Evolutionary conservation across 2,888 invertebrate genomes (phyloP), one percentile per base, ranked within the genome.

Genomic region (Homarus gammarus): DNA sequence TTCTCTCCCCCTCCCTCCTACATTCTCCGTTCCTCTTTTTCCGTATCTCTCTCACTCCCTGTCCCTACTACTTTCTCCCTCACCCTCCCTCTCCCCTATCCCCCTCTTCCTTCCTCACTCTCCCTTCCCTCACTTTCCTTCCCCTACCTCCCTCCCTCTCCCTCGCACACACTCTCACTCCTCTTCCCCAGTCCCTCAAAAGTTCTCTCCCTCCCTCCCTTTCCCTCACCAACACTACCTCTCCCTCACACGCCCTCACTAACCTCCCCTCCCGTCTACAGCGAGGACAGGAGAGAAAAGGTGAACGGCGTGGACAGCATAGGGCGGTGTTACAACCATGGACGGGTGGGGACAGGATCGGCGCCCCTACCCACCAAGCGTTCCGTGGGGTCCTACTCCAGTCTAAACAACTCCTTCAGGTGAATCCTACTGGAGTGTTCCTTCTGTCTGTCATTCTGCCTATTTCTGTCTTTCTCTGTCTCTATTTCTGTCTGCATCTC

Each of bases 401-500:
- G 90, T 56, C 84, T 89, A 38, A 86, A 90, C 87, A 92, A 90
- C 86, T 90, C 90, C 89, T 92, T 92, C 87, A 83, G 88, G 88
- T 88, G 44, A 68, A 84, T 49, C 38, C 36, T 51, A 5, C 44
- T 6, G 38, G 40, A 15, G 12, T 73, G 15, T 73, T 22, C 18
- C 73, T 18, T 73, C 31, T 75, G 22, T 44, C 31, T 75, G 12
- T 49, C 27, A n/a, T 22, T 75, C 40, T 73, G n/a, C 22, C 38
- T 40, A 22, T n/a, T 38, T 73, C 73, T n/a, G n/a, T n/a, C 40
- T 44, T 27, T 75, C 75, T 44, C 75, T 27, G 15, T 44, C 49
- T 75, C 44, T 75, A 40, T 75, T 31, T 44, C 40, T 75, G 44
- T 38, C 75, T 33, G 27, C 12, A 75, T 49, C n/a, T 40, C 49